Conservation (phyloP, 2,797 vertebrate genomes). For the Peromyscus eremicus region DNA sequence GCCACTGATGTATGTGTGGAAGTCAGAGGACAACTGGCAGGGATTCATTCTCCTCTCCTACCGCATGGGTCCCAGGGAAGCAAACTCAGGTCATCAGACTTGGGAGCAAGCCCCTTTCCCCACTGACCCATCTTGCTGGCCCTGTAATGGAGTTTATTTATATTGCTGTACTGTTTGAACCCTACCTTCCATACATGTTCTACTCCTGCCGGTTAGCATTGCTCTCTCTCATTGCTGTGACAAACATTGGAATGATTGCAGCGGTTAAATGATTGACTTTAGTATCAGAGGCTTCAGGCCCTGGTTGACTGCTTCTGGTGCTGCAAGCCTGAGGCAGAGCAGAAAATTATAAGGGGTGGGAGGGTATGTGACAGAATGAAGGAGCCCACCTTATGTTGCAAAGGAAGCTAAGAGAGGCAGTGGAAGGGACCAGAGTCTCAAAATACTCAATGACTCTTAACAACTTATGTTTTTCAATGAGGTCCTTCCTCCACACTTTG, state of each 20-base stretch:
- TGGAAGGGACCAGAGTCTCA: neutral
- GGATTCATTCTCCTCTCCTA: neutral
- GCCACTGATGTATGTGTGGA: too few relatives aligned
- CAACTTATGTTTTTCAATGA: neutral
- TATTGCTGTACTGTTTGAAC: neutral
- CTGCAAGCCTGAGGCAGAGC: neutral
- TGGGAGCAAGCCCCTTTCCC: neutral
- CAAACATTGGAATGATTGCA: neutral
- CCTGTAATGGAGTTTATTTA: neutral
- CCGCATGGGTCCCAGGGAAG: neutral
- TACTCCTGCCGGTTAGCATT: neutral
- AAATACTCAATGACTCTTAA: neutral
- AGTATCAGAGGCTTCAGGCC: neutral
- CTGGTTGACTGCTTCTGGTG: neutral
- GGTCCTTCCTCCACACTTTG: too few relatives aligned
- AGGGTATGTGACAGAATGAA: neutral
- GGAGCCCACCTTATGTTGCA: neutral
- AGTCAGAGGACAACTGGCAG: neutral
- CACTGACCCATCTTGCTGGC: too few relatives aligned
- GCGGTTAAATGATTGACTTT: neutral
- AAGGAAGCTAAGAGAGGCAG: neutral
- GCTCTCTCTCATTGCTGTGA: neutral
- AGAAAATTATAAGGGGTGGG: neutral
- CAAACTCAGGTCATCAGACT: neutral
- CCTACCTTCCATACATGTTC: neutral